phyloP scores from a whole-genome alignment of 2,888 invertebrate genomes.

The Conistra vaccinii region DNA sequence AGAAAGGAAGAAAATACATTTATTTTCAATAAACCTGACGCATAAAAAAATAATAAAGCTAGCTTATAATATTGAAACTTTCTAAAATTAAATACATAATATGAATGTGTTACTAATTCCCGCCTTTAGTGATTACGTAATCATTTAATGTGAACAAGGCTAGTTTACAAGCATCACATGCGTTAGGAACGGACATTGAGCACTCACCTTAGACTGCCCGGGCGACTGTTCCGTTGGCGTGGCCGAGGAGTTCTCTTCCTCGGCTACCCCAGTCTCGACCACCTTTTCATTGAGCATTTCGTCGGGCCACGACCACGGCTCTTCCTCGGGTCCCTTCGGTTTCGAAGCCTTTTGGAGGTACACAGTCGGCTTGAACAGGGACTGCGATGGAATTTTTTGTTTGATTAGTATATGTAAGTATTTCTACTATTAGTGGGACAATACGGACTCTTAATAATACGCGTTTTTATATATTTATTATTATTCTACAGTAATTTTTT shows the following conservation, averaged over 20 bases:
- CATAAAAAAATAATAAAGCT: too few species aligned
- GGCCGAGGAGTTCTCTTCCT: slow-evolving; percentile 64
- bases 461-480: neutral
- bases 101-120: too few species aligned
- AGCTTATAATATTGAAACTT: too few species aligned
- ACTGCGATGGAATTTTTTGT: slow-evolving; percentile 9
- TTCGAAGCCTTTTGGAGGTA: slow-evolving; percentile 70
- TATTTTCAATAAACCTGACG: too few species aligned
- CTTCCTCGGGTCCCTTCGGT: slow-evolving; percentile 19
- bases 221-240: neutral
- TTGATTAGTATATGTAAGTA: neutral
- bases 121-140: too few species aligned
- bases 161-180: neutral
- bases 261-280: slow-evolving; percentile 69
- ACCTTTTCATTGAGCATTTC: slow-evolving; percentile 70
- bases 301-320: slow-evolving; percentile 80
- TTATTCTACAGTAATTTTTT: too few species aligned
- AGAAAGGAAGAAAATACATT: too few species aligned
- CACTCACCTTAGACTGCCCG: slow-evolving; percentile 4
- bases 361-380: slow-evolving; percentile 70
- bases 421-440: neutral
- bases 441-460: neutral
- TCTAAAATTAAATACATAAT: too few species aligned
- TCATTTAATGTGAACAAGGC: neutral
- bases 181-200: neutral